Conservation (phyloP, 2,113 vertebrate genomes). For the Myotis yumanensis region DNA sequence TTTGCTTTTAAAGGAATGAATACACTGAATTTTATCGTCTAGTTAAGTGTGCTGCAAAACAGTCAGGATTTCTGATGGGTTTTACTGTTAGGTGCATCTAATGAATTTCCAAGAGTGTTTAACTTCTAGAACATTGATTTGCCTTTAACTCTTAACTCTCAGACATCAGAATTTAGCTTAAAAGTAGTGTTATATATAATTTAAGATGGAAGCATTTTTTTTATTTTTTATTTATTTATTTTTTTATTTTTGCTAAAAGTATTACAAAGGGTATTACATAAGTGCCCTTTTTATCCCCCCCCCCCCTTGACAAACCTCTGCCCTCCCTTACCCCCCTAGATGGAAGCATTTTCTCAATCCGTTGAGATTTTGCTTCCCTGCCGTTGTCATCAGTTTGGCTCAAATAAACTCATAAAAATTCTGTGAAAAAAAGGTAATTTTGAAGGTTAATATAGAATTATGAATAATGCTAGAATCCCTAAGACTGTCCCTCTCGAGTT, state of each 20-base stretch:
- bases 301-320: too few species aligned
- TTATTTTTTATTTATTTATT: too few species aligned
- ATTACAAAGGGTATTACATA: too few species aligned
- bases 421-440: neutral
- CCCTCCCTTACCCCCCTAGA: too few species aligned
- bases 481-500: neutral
- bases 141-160: neutral
- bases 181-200: neutral
- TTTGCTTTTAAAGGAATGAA: neutral
- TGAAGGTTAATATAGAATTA: neutral
- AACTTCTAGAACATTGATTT: neutral
- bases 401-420: neutral
- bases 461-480: neutral
- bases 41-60: neutral
- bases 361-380: neutral
- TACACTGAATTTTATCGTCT: neutral
- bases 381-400: neutral
- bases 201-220: neutral
- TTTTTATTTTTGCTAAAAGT: too few species aligned
- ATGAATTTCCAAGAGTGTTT: neutral
- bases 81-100: neutral
- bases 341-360: neutral
- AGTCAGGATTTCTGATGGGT: neutral
- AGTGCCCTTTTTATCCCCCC: too few species aligned
- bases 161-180: neutral